These are phyloP conservation scores for Trissoscelio sp. DNA, from an alignment of 2,888 invertebrate genomes.

Conservation along the genomic window DNA sequence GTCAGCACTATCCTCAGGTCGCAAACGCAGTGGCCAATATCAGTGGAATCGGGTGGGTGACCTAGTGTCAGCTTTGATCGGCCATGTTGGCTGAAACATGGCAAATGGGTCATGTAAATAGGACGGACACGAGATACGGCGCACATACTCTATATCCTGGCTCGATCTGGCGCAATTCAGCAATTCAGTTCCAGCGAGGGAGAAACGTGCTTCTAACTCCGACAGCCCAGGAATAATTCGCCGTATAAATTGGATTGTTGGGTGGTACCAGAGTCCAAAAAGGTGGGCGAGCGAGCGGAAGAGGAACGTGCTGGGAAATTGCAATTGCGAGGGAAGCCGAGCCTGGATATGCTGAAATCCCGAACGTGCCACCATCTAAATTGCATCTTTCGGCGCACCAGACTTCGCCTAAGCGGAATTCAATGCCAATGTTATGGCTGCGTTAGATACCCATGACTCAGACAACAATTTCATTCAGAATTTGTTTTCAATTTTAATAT, in stretches of 20 bases:
- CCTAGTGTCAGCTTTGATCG: constrained; percentile 66
- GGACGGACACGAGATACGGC: neutral
- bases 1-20: constrained; percentile 23
- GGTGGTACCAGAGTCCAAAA: constrained; percentile 66
- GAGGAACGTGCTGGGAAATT: constrained; percentile 70
- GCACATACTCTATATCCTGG: constrained; percentile 38
- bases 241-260: constrained; percentile 82
- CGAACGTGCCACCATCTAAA: constrained; percentile 65
- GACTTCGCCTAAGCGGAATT: constrained; percentile 57
- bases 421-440: constrained; percentile 58
- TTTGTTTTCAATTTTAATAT: constrained; percentile 29
- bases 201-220: constrained; percentile 60
- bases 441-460: constrained; percentile 27
- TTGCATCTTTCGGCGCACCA: constrained; percentile 56
- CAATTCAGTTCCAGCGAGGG: constrained; percentile 63
- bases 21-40: constrained; percentile 8
- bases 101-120: constrained; percentile 47
- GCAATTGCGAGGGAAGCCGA: constrained; percentile 63
- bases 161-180: constrained; percentile 63
- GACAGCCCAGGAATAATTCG: constrained; percentile 78
- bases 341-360: constrained; percentile 66
- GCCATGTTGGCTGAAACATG: constrained; percentile 70
- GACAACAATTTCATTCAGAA: constrained; percentile 12
- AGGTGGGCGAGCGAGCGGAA: constrained; percentile 67
- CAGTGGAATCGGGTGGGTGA: constrained; percentile 30